Percentiles rank a stretch among this genome's conserved stretches.
Evolutionary conservation across 2,113 vertebrate genomes (phyloP).

Genomic region (Benitochromis conjunctus): DNA sequence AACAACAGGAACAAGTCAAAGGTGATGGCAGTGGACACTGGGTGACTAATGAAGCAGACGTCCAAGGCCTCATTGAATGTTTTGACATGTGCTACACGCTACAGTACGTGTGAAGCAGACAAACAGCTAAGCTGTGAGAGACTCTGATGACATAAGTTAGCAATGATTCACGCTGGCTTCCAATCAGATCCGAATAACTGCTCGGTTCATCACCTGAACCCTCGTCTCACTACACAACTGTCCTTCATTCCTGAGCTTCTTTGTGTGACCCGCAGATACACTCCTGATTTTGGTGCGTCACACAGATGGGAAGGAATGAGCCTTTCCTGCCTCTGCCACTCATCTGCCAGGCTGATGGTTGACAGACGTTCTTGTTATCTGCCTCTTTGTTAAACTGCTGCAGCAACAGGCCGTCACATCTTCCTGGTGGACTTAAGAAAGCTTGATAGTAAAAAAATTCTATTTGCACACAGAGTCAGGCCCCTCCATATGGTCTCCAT

Average conservation of each 20-base stretch:
- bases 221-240: background rate
- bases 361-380: slow-evolving; percentile 73
- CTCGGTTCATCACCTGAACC: slow-evolving; percentile 27
- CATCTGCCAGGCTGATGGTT: slow-evolving; percentile 69
- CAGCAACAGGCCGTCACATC: slow-evolving; percentile 54
- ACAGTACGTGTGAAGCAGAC: background rate
- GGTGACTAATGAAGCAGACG: background rate
- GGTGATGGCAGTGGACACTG: background rate
- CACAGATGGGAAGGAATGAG: slow-evolving; percentile 60
- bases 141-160: background rate
- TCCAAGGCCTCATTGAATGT: background rate
- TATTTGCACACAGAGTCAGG: background rate
- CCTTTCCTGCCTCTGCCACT: slow-evolving; percentile 64
- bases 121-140: background rate
- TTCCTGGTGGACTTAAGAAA: slow-evolving; percentile 45
- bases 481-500: slow-evolving; percentile 18
- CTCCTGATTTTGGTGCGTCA: slow-evolving; percentile 48
- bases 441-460: slow-evolving; percentile 41
- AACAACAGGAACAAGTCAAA: slow-evolving; percentile 32
- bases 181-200: background rate
- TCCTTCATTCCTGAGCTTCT: slow-evolving; percentile 65
- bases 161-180: background rate
- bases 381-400: slow-evolving; percentile 37
- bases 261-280: slow-evolving; percentile 66
- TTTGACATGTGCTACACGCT: background rate